Conservation (phyloP, 2,888 invertebrate genomes). For the Drosophila rellima region DNA sequence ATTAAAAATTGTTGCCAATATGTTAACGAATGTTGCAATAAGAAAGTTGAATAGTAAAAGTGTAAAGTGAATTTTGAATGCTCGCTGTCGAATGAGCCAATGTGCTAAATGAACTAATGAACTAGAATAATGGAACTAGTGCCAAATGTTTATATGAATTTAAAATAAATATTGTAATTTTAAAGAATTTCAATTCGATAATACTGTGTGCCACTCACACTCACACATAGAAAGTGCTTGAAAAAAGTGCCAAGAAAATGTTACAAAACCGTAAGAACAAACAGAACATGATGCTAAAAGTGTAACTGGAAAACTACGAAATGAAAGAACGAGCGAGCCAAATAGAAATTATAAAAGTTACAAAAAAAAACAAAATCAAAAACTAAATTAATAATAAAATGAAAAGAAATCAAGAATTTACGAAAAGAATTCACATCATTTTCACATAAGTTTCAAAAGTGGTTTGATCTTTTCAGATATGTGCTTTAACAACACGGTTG, state of each 20-base stretch:
- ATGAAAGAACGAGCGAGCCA: constrained; percentile 54
- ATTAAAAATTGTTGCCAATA: constrained; percentile 54
- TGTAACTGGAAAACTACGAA: constrained; percentile 49
- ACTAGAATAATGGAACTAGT: constrained; percentile 23
- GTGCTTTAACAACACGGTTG: constrained; percentile 64
- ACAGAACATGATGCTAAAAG: constrained; percentile 40
- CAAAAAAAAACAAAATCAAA: constrained; percentile 21
- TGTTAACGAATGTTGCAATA: constrained; percentile 14
- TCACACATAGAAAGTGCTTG: constrained; percentile 46
- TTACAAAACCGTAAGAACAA: constrained; percentile 18
- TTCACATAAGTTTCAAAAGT: constrained; percentile 68
- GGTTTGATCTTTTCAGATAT: constrained; percentile 37
- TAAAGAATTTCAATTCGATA: constrained; percentile 4
- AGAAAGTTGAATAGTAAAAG: constrained; percentile 11
- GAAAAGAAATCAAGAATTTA: constrained; percentile 28
- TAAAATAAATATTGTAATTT: constrained; percentile 13
- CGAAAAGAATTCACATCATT: constrained; percentile 59
- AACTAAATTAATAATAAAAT: constrained; percentile 25
- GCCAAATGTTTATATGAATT: constrained; percentile 9
- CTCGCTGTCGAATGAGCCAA: constrained; percentile 56
- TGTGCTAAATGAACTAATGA: constrained; percentile 51
- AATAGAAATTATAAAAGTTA: constrained; percentile 17
- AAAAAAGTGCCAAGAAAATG: constrained; percentile 44
- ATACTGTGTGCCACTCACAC: constrained; percentile 30
- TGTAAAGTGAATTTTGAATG: constrained; percentile 42